Evolutionary conservation across 2,113 vertebrate species (phyloP), one percentile per base, ranked within the genome.

Genomic region (Lophotis ruficrista): DNA sequence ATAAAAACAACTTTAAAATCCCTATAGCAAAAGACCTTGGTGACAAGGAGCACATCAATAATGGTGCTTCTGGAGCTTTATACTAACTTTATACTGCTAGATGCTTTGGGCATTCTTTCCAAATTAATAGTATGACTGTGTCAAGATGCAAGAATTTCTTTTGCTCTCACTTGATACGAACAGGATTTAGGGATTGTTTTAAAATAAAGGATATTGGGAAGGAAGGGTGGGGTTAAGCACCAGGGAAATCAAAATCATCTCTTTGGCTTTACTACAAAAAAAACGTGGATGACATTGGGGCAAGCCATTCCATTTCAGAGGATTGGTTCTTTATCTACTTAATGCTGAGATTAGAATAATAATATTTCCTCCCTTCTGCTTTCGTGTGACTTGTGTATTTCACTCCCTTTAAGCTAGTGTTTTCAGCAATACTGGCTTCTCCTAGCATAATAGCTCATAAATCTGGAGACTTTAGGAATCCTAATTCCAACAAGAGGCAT

Each of bases 181-280:
- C 19, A 71, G 60, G 89, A 92, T 92, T 92, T 82, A 87, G 11
- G 43, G 83, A 87, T 45, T 61, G 22, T 47, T 87, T 90, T 57
- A 76, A 79, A 89, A 78, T 48, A 72, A 77, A 47, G 23, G 23
- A 61, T 54, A 76, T 65, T 79, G 24, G 68, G 87, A 94, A 94
- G 61, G 35, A 87, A 80, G 33, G 56, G 69, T 75, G 72, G 8
- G 13, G 60, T 89, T 87, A 78, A 89, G 33, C 77, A 82, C 72
- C 28, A 57, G 57, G 65, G 86, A 95, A 92, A 89, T 84, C 33
- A 86, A 93, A 92, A 45, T 47, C 10, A 60, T 89, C 69, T 85
- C 28, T 19, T 45, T 79, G 66, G 48, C 28, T 83, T 89, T 87
- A 50, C 28, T 41, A 47, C 28, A 72, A 65, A 92, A 80, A 77